Percentiles rank a stretch among this genome's conserved stretches.
Evolutionary conservation across 2,113 vertebrate genomes (phyloP).

Genomic region (Cettia cetti): DNA sequence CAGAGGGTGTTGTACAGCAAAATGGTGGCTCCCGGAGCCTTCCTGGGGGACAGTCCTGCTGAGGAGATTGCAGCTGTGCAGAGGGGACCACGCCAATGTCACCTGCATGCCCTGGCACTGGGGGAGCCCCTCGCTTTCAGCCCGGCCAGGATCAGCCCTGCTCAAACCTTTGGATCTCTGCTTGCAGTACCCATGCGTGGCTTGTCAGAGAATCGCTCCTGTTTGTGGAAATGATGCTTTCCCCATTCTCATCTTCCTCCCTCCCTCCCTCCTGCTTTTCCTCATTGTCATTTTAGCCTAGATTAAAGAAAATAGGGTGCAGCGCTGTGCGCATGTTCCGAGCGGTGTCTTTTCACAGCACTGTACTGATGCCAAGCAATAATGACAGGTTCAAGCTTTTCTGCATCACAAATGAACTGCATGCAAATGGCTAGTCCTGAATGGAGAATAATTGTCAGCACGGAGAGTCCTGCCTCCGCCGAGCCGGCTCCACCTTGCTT

Average conservation of each 20-base stretch:
- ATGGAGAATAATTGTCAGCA: conserved; percentile 68
- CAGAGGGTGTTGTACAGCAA: neutral
- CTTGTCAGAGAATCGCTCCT: neutral
- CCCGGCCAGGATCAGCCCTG: fast-evolving
- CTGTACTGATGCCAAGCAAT: conserved; percentile 69
- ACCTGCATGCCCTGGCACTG: fast-evolving
- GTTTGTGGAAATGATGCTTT: neutral
- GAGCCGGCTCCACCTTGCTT: neutral
- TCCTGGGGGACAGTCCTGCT: neutral
- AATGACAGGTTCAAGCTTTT: conserved; percentile 78
- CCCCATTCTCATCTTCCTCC: neutral
- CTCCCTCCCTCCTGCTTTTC: neutral
- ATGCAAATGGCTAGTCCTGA: conserved; percentile 75
- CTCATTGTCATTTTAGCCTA: conserved; percentile 56
- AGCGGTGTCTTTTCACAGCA: conserved; percentile 41
- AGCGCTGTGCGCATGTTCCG: conserved; percentile 47
- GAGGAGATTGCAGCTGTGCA: neutral
- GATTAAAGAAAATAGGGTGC: conserved; percentile 50
- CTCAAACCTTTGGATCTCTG: neutral
- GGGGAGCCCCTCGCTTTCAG: fast-evolving
- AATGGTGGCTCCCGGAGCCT: conserved; percentile 38
- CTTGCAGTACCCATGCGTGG: neutral
- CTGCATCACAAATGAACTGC: conserved; percentile 72
- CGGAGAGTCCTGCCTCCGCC: neutral
- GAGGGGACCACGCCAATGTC: neutral